Conservation (phyloP, 1,140 invertebrate genomes). For the Apolygus lucorum region DNA sequence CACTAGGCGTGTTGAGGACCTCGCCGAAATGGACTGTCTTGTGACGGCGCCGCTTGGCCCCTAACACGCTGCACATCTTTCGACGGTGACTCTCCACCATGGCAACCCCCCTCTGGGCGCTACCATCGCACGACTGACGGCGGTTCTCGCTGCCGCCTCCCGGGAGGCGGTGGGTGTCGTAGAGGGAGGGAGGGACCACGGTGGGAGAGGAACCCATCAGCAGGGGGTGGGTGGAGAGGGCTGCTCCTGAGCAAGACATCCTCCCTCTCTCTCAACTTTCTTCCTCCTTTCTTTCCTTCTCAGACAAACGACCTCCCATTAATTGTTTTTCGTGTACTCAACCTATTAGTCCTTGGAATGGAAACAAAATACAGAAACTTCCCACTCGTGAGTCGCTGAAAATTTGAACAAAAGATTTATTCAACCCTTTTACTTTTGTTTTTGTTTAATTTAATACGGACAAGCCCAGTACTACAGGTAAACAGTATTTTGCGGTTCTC, state of each 20-base stretch:
- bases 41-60: conserved; percentile 52
- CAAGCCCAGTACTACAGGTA: no score
- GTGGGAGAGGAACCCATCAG: background rate
- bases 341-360: no score
- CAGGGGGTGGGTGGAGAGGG: background rate
- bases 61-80: conserved; percentile 19
- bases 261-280: background rate
- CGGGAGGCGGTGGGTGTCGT: background rate
- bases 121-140: conserved; percentile 16
- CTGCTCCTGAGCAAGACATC: background rate
- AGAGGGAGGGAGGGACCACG: background rate
- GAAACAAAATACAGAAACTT: no score
- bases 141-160: background rate
- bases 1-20: conserved; percentile 41
- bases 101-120: background rate
- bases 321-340: no score
- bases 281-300: background rate
- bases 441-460: no score
- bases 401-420: no score
- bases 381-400: no score
- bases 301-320: background rate
- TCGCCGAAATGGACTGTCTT: conserved; percentile 68
- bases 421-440: no score
- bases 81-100: background rate
- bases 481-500: no score